Conservation (phyloP, 2,113 vertebrate species). For the Antechinus flavipes region DNA sequence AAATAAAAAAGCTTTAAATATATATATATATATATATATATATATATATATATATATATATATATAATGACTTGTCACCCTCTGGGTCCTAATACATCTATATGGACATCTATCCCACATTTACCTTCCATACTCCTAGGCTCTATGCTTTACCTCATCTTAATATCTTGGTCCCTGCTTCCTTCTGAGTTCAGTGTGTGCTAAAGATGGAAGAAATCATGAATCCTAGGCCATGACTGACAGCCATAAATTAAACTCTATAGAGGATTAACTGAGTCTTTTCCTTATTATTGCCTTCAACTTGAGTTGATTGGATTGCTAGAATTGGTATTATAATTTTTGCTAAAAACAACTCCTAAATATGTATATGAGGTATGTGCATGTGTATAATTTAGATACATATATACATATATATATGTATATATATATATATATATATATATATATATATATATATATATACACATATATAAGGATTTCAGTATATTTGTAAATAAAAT, state of each 20-base stretch:
- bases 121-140: not conserved
- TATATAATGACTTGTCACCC: not conserved
- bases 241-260: not conserved
- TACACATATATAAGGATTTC: not conserved
- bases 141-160: not conserved
- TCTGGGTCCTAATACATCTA: not conserved
- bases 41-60: too few relatives aligned
- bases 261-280: not conserved
- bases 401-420: too few relatives aligned
- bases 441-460: not conserved
- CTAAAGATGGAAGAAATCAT: not conserved
- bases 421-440: too few relatives aligned
- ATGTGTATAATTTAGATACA: not conserved
- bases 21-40: too few relatives aligned
- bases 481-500: too few relatives aligned
- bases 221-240: not conserved
- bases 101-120: not conserved
- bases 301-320: not conserved
- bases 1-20: too few relatives aligned
- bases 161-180: not conserved
- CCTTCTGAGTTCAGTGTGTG: not conserved
- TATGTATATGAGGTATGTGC: not conserved
- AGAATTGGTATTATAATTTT: not conserved
- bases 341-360: not conserved
- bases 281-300: not conserved